A percentile compares a stretch with the other conserved stretches of the same genome.
phyloP scores from a whole-genome alignment of 2,888 invertebrate genomes.

The Microctonus hyperodae region DNA sequence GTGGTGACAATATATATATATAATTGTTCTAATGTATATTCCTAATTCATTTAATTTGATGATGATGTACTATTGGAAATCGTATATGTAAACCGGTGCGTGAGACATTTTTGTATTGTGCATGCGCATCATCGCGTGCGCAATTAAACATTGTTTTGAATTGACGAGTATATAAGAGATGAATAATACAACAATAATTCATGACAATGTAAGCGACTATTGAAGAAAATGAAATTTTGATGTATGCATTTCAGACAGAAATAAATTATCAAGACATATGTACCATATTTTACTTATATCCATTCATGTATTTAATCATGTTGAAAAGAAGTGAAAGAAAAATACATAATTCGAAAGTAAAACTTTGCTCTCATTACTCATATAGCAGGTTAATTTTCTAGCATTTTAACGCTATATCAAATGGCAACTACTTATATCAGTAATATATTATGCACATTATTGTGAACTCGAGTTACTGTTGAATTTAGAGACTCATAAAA shows the following conservation, averaged over 20 bases:
- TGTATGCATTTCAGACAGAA: background rate
- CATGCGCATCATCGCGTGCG: background rate
- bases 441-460: too few relatives aligned
- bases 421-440: too few relatives aligned
- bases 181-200: slow-evolving; percentile 6
- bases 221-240: slow-evolving; percentile 22
- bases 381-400: background rate
- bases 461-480: too few relatives aligned
- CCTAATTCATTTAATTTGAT: slow-evolving; percentile 24
- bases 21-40: slow-evolving; percentile 5
- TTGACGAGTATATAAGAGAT: slow-evolving; percentile 30
- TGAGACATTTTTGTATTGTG: slow-evolving; percentile 31
- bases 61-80: slow-evolving; percentile 21
- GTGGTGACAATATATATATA: background rate
- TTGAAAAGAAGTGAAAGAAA: background rate
- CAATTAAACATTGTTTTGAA: slow-evolving; percentile 30
- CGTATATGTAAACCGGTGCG: slow-evolving; percentile 39
- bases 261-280: background rate
- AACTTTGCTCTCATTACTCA: background rate
- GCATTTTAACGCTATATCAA: too few relatives aligned
- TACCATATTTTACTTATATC: background rate
- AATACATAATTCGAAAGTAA: background rate
- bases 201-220: background rate
- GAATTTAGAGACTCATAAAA: background rate
- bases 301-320: background rate